Conservation (phyloP, 1,140 invertebrate species). For the Ylistrum balloti region DNA sequence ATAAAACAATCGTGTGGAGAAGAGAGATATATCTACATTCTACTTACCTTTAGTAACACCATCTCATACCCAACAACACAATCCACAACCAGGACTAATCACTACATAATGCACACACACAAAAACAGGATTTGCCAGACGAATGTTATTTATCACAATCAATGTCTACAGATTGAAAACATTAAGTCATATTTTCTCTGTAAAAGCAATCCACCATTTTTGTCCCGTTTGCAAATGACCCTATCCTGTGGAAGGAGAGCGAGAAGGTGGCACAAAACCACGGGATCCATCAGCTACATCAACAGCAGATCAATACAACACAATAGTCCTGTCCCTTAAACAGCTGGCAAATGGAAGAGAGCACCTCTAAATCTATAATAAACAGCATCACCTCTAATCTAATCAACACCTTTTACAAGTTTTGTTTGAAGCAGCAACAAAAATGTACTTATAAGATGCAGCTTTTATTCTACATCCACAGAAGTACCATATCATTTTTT, state of each 20-base stretch:
- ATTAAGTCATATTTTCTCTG: conserved; percentile 13
- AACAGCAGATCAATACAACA: background rate
- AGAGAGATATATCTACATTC: background rate
- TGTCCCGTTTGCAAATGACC: conserved; percentile 5
- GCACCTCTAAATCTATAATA: conserved; percentile 13
- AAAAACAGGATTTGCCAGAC: background rate
- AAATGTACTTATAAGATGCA: background rate
- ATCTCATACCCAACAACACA: background rate
- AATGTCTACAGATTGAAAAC: background rate
- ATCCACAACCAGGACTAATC: background rate
- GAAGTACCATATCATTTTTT: background rate
- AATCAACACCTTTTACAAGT: background rate
- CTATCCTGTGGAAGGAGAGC: background rate
- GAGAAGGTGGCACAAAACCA: background rate
- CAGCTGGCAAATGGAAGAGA: background rate
- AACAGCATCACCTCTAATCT: background rate
- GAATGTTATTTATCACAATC: background rate
- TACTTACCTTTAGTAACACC: background rate
- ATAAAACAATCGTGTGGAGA: too few species aligned
- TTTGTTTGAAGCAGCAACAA: background rate
- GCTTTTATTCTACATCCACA: background rate
- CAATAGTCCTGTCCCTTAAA: conserved; percentile 24
- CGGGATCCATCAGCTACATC: background rate
- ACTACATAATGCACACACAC: background rate
- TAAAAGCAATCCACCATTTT: background rate